Evolutionary conservation across 1,140 invertebrate genomes (phyloP), one percentile per base, ranked within the genome.

Genomic region (roundworm (Caenorhabditis elegans)): DNA sequence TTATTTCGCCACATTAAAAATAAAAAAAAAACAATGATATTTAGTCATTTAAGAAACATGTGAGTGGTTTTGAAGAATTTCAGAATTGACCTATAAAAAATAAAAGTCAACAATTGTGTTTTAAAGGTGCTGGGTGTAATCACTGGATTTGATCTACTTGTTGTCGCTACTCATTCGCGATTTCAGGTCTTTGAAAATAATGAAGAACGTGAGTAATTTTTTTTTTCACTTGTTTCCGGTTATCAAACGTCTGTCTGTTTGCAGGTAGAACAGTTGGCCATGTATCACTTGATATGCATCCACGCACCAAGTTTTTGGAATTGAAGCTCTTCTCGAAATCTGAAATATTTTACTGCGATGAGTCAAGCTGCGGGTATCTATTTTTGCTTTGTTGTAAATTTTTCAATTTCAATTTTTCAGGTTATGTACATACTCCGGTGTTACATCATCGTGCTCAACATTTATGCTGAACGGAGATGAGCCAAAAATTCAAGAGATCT

Each of bases 341-440:
- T 2, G 60, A 70, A 43, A 46, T 79, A 3, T 79, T 65, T 22
- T 79, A 79, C 26, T 79, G 78, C 31, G 78, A 79, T 34, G 36
- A 43, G 10, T 13, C 43, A 13, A 13, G n/a, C 22, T 79, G 78
- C 53, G 51, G 78, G 75, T 76, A 76, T 5, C 19, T 26, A 6
- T 8, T 43, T 19, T 17, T 26, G 13, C 34, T 11, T 19, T 3
- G 31, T 4, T 76, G 11, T 10, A 46, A 43, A 15, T 76, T 43
- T 8, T 15, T 8, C 5, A 5, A 43, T 43, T 15, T 43, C 6
- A 15, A 43, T 43, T 43, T 43, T 76, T 76, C 39, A 76, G 75
- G 36, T 47, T 79, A 19, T 79, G 78, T 22, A 79, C 78, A 6
- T 70, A 43, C 13, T 60, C 51, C 13, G 34, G 34, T 36, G 22